Conservation (phyloP, 2,888 invertebrate species). For the Philonicus albiceps region DNA sequence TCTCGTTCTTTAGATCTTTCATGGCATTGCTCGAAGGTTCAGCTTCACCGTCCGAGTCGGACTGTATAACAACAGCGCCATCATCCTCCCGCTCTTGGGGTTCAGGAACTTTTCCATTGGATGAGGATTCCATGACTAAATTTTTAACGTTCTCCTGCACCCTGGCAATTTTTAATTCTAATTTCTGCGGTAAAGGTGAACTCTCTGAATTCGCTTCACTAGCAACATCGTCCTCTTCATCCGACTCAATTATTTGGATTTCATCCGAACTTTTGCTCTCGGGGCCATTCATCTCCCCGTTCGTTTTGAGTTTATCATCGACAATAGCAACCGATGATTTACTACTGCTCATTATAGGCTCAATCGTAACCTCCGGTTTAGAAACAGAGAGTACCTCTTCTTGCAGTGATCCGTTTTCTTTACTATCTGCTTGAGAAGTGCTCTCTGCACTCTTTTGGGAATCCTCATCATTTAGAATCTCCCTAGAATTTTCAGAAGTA, state of each 20-base stretch:
- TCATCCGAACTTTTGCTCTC: slow-evolving; percentile 42
- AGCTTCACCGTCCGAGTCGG: slow-evolving; percentile 60
- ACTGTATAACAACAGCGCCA: slow-evolving; percentile 64
- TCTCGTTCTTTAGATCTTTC: slow-evolving; percentile 50
- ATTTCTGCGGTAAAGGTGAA: slow-evolving; percentile 47
- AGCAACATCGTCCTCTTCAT: slow-evolving; percentile 47
- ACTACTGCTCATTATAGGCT: background rate
- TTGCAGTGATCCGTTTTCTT: slow-evolving; percentile 45
- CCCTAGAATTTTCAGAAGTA: slow-evolving; percentile 34
- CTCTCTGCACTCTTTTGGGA: slow-evolving; percentile 54
- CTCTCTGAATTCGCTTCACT: slow-evolving; percentile 49
- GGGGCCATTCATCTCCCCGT: slow-evolving; percentile 41
- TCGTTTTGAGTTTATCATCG: slow-evolving; percentile 13
- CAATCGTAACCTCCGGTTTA: background rate
- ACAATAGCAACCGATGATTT: background rate
- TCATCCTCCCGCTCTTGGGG: slow-evolving; percentile 47
- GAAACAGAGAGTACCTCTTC: background rate
- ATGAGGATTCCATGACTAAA: slow-evolving; percentile 27
- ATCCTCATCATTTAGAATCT: slow-evolving; percentile 53
- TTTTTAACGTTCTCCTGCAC: slow-evolving; percentile 38
- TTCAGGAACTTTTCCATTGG: slow-evolving; percentile 45
- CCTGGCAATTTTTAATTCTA: slow-evolving; percentile 36
- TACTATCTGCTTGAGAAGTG: slow-evolving; percentile 52
- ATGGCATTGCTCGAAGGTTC: slow-evolving; percentile 51
- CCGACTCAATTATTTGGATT: slow-evolving; percentile 49